Base-by-base conservation (phyloP, 2,113 vertebrate genomes). In the Dicaeum eximium region DNA sequence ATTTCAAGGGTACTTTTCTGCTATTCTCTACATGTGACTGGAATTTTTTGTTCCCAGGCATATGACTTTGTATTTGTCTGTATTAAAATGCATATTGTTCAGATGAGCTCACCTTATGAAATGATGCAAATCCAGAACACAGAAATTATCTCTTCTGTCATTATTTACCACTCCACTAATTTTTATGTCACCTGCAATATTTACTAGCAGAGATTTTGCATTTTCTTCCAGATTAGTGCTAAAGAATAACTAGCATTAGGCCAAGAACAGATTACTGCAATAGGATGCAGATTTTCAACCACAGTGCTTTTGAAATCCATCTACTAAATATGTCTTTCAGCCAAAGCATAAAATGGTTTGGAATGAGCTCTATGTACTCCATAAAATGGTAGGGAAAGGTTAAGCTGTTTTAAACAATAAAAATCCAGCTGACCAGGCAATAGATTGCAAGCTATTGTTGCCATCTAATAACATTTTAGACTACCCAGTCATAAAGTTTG, bases 131-230 rank as follows among this genome's bases (percentile, higher is more conserved):
- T 71, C 54, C 60, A 91, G 66, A 86, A 82, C 37, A 80, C 42
- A 77, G 79, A 90, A 93, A 94, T 90, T 8, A 92, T 66, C 50
- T 93, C 30, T 60, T 35, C 87, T 73, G n/a, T 37, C 79, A 70
- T 97, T 90, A 92, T 86, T 96, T 95, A 90, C 71, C 92, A 86
- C 89, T 91, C 70, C 89, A 95, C 71, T 91, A 88, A 95, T 90
- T 94, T 96, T 94, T 86, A 94, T 95, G 71, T 71, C 79, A 48
- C 31, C 79, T 93, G 72, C 67, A 92, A 47, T 92, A 88, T 92
- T 95, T 95, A 92, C 85, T 51, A 77, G 67, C 54, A 95, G 60
- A 80, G 51, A 86, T 88, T 90, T 77, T 73, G 23, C 83, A 67
- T 90, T 93, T 91, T 61, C 64, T 78, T 88, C 56, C 75, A 88